Percentiles rank a stretch among this genome's conserved stretches.
Conservation (phyloP, 2,888 invertebrate species). For the Diaperis boleti region DNA sequence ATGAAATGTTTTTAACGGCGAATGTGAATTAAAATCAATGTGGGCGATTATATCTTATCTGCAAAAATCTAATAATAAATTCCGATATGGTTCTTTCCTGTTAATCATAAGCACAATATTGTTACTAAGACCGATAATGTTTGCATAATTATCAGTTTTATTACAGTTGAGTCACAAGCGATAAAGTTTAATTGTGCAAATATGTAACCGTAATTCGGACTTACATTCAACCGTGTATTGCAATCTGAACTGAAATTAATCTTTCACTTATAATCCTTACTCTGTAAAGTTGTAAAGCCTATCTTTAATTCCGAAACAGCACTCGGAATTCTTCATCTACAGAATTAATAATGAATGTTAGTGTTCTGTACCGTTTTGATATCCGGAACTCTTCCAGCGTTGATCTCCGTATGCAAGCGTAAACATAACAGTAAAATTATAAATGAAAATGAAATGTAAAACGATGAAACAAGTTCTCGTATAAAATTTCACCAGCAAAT, state of each 20-base stretch:
- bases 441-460: conserved; percentile 18
- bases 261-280: not conserved
- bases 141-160: not conserved
- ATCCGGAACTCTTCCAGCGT: not conserved
- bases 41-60: no score
- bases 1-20: no score
- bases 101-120: no score
- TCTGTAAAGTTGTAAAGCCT: no score
- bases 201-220: not conserved
- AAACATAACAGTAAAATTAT: conserved; percentile 26
- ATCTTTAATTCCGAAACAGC: not conserved
- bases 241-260: not conserved
- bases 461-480: conserved; percentile 13
- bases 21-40: no score
- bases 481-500: conserved; percentile 24
- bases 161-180: not conserved
- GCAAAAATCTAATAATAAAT: no score
- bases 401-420: not conserved
- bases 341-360: not conserved
- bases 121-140: not conserved
- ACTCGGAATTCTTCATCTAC: not conserved
- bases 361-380: not conserved
- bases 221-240: not conserved
- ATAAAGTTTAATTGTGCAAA: not conserved
- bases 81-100: no score